Base-by-base conservation (phyloP, 2,888 invertebrate species). In the Yponomeuta plumbellus region DNA sequence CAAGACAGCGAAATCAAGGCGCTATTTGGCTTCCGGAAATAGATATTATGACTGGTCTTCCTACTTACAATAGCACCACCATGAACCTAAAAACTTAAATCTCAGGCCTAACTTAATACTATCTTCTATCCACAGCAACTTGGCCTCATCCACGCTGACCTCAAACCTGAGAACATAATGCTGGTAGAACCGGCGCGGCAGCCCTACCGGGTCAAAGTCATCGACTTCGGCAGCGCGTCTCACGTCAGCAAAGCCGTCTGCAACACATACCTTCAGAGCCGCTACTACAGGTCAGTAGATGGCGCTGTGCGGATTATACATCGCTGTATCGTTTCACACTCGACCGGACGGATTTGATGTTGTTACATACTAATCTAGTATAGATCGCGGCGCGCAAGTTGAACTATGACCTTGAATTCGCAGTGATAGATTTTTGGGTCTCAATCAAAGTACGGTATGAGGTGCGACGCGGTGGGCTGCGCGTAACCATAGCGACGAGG, bases 131-230 rank as follows among this genome's bases (percentile, higher is more conserved):
- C 91, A 61, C 93, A 98, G 96, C 98, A 99, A 95, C 94, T 99
- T 81, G 99, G 99, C 73, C 93, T 99, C 80, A 99, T 99, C 84
- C 99, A 99, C 92, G 99, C 99, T 71, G 99, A 99, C 91, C 92
- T 99, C 80, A 99, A 99, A 91, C 99, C 99, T 21, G 99, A 99
- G 92, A 99, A 99, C 92, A 99, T 99, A 83, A 99, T 99, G 99
- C 91, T 99, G 87, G 99, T 99, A 74, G 99, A 99, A 91, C 99
- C 99, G 63, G 96, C 96, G 68, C 94, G 99, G 72, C 98, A 99
- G 85, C 99, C 99, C 1, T 99, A 99, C 92, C 94, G 99, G 73
- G 99, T 99, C 67, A 99, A 99, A 93, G 99, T 99, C 65, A 99
- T 99, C 78, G 99, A 99, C 93, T 99, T 99, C 92, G 99, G 99